Evolutionary conservation across 2,888 invertebrate species (phyloP).

Genomic region (Nomada fabriciana): DNA sequence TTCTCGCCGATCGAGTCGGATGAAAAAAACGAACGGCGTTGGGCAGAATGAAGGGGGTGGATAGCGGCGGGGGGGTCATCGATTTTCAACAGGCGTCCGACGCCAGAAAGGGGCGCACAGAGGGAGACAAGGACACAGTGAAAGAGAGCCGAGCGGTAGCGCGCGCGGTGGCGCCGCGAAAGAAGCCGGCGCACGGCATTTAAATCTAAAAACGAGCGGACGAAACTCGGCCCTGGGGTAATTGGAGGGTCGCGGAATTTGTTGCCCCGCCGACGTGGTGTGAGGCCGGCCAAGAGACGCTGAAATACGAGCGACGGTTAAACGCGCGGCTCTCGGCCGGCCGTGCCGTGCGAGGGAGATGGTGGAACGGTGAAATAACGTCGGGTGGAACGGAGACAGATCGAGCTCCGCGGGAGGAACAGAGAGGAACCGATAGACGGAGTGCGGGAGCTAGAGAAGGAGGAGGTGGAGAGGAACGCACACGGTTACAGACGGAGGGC

Average conservation of each 20-base stretch:
- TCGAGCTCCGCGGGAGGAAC: conserved; percentile 34
- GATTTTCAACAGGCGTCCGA: conserved; percentile 68
- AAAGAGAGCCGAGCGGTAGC: conserved; percentile 20
- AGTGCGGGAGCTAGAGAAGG: conserved; percentile 36
- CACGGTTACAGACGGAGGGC: conserved; percentile 39
- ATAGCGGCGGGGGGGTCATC: conserved; percentile 59
- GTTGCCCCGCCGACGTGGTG: conserved; percentile 73
- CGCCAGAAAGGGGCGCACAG: conserved; percentile 19
- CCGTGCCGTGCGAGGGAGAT: conserved; percentile 76
- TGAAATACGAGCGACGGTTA: conserved; percentile 76
- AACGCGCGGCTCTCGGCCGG: conserved; percentile 80
- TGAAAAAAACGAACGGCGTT: conserved; percentile 36
- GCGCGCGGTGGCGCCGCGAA: conserved; percentile 78
- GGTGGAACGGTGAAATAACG: conserved; percentile 72
- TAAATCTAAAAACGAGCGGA: conserved; percentile 79
- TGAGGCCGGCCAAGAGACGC: conserved; percentile 66
- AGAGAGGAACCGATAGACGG: not conserved
- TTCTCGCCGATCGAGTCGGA: conserved; percentile 56
- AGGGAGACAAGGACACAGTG: not conserved
- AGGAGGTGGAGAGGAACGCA: conserved; percentile 15
- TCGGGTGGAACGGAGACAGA: conserved; percentile 18
- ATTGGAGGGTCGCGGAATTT: conserved; percentile 82
- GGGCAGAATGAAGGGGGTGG: conserved; percentile 73
- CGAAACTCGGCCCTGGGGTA: conserved; percentile 77
- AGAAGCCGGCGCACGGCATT: conserved; percentile 73